A percentile compares a stretch with the other conserved stretches of the same genome.
Conservation (phyloP, 2,888 invertebrate genomes). For the Drosophila histrio region DNA sequence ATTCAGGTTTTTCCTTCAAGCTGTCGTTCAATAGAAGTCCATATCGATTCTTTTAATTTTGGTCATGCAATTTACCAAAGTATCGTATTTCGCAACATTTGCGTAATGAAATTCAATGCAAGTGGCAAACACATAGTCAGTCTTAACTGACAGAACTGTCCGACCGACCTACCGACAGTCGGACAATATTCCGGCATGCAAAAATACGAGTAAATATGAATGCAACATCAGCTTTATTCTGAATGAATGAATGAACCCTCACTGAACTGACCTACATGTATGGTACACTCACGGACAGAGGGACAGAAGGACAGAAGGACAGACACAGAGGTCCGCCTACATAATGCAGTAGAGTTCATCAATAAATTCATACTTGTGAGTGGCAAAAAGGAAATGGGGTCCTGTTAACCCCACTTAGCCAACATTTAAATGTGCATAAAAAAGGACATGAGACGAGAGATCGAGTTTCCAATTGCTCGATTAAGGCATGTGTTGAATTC, state of each 20-base stretch:
- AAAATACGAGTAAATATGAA: conserved; percentile 21
- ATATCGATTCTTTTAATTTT: conserved; percentile 37
- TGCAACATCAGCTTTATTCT: conserved; percentile 10
- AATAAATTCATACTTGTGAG: conserved; percentile 38
- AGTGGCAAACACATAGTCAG: conserved; percentile 6
- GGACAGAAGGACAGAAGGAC: background rate
- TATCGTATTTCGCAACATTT: conserved; percentile 75
- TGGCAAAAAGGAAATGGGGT: conserved; percentile 9
- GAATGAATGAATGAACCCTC: conserved; percentile 54
- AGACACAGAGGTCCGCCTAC: conserved; percentile 12
- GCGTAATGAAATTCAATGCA: conserved; percentile 70
- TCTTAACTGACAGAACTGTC: conserved; percentile 44
- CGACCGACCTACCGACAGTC: conserved; percentile 17
- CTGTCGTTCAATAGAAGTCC: conserved; percentile 20
- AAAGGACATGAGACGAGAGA: conserved; percentile 54
- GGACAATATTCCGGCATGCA: conserved; percentile 53
- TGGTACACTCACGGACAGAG: background rate
- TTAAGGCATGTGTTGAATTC: conserved; percentile 83
- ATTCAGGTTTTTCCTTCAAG: background rate
- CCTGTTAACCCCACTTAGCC: conserved; percentile 65
- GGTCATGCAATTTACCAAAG: conserved; percentile 48
- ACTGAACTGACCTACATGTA: conserved; percentile 37
- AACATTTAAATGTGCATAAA: conserved; percentile 62
- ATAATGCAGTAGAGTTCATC: conserved; percentile 27
- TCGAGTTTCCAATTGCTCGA: conserved; percentile 71